Base-by-base conservation (phyloP, 37 sponge, comb jelly and placozoan genomes). In the Hormiphora californensis region DNA sequence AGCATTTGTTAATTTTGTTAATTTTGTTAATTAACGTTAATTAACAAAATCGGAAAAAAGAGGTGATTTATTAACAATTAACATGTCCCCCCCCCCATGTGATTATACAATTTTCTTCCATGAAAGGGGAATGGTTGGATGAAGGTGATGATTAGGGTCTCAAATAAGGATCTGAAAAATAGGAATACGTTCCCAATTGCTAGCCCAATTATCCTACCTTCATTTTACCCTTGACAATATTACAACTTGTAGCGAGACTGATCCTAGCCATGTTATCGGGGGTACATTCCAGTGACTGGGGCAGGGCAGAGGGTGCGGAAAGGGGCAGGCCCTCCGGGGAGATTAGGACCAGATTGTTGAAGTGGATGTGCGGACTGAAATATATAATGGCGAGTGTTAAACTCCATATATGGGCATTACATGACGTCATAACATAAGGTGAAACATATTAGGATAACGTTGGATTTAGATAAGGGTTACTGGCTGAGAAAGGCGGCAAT, bases 261-360 rank as follows among this genome's bases (percentile, higher is more conserved):
- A 73, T 40, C 32, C 27, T 27, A 4, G 25, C 43, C 81, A 73
- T 39, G 81, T 73, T 43, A 9, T 73, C 81, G 43, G 81, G 81
- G 5, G 81, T 1, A 49, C 43, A 73, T 43, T 43, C 40, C 11
- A 73, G 81, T 43, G 81, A 73, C 46, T 43, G 43, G 81, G 81
- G 81, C 7, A 40, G 41, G 5, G 81, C 41, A 0, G 81, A 39
- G 46, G 59, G 86, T 22, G 25, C 86, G 41, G 23, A 43, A 1
- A 73, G 81, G 54, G 93, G 90, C 54, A 94, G 32, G 0, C 95
- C 95, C 54, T 92, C 43, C 23, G 94, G 91, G 40, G 93, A 92
- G 41, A 98, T 61, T 1, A 98, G 89, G 0, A 87, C 88, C 44
- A 98, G 78, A 87, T 94, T 98, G 88, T 92, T 93, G 89, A 98